phyloP scores from a whole-genome alignment of 1,140 invertebrate genomes.

The Acyrthosiphon pisum region DNA sequence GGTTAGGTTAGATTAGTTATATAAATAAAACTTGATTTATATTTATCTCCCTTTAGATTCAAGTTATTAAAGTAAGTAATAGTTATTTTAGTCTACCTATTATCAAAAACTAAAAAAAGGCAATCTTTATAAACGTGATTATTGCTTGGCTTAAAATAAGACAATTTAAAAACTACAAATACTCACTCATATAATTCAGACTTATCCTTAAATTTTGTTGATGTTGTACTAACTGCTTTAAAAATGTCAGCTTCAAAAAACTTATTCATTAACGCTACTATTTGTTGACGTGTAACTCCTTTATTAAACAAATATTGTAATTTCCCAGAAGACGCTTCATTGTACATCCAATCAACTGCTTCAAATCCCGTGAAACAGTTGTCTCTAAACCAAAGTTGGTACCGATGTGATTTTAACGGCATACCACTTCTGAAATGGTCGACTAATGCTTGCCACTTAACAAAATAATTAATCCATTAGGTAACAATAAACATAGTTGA shows the following conservation, averaged over 20 bases:
- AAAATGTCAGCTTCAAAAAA: slow-evolving; percentile 47
- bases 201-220: slow-evolving; percentile 41
- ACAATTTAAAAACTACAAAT: background rate
- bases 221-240: slow-evolving; percentile 32
- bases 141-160: background rate
- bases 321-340: slow-evolving; percentile 33
- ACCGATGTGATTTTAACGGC: slow-evolving; percentile 36
- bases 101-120: background rate
- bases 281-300: slow-evolving; percentile 51
- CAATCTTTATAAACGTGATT: background rate
- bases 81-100: background rate
- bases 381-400: slow-evolving; percentile 50
- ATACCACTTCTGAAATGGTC: slow-evolving; percentile 45
- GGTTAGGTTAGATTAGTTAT: background rate
- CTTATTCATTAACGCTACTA: slow-evolving; percentile 31
- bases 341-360: slow-evolving; percentile 50
- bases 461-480: background rate
- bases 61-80: background rate
- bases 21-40: background rate
- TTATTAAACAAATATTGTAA: slow-evolving; percentile 48
- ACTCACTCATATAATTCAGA: slow-evolving; percentile 45
- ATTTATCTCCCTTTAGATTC: background rate
- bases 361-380: slow-evolving; percentile 49
- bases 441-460: slow-evolving; percentile 41
- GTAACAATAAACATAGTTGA: background rate